These are phyloP conservation scores for Griposia aprilina DNA, from an alignment of 2,888 invertebrate genomes.

Conservation along the genomic window DNA sequence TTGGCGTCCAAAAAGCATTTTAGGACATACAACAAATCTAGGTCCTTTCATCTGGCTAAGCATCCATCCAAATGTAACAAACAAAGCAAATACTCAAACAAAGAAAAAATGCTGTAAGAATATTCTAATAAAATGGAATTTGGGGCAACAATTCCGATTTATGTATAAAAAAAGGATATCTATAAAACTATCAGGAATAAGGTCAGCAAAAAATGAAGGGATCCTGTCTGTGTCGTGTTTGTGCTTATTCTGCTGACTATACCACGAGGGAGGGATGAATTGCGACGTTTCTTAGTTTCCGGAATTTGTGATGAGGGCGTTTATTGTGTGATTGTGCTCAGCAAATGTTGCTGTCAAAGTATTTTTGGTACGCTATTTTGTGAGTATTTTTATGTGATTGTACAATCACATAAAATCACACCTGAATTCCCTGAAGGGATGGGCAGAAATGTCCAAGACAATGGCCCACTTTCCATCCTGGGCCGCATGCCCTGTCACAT, in stretches of 20 bases:
- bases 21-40: not conserved
- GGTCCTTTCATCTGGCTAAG: conserved; percentile 2
- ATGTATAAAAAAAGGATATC: conserved; percentile 29
- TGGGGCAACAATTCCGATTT: conserved; percentile 32
- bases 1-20: conserved; percentile 22
- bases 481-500: not conserved
- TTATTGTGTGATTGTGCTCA: conserved; percentile 30
- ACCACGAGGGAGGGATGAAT: conserved; percentile 17
- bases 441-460: not conserved
- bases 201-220: conserved; percentile 55
- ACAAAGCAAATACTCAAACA: conserved; percentile 16
- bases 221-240: conserved; percentile 52
- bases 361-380: not conserved
- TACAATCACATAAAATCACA: too few relatives aligned
- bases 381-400: not conserved
- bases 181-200: conserved; percentile 54
- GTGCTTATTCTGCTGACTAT: conserved; percentile 59
- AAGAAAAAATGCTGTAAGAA: conserved; percentile 15
- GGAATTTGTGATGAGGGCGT: conserved; percentile 6
- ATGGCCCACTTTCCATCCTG: not conserved
- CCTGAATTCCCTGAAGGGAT: not conserved
- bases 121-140: conserved; percentile 16
- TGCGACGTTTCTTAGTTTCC: conserved; percentile 24
- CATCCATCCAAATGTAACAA: conserved; percentile 20
- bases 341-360: conserved; percentile 17